Evolutionary conservation across 2,888 invertebrate species (phyloP).

Genomic region (Cactoblastis cactorum): DNA sequence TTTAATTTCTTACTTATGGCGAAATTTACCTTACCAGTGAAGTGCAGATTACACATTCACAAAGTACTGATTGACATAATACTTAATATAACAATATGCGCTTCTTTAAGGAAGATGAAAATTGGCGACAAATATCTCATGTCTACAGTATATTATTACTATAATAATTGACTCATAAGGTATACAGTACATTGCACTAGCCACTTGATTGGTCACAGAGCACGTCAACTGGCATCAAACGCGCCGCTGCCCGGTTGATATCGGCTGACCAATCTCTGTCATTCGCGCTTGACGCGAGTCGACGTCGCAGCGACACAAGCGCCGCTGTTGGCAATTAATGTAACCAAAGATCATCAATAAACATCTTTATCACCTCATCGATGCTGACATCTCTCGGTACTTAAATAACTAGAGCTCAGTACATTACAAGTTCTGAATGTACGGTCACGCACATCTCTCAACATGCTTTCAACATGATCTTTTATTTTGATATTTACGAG

Average conservation of each 20-base stretch:
- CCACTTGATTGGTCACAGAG: conserved; percentile 70
- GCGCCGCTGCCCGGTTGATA: conserved; percentile 51
- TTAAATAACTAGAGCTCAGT: conserved; percentile 59
- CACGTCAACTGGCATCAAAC: conserved; percentile 66
- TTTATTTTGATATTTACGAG: conserved; percentile 30
- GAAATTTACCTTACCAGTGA: too few relatives aligned
- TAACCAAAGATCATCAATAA: conserved; percentile 76
- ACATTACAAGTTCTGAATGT: conserved; percentile 63
- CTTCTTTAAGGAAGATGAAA: too few relatives aligned
- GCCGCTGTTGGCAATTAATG: conserved; percentile 75
- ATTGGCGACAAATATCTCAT: too few relatives aligned
- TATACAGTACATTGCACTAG: conserved; percentile 30
- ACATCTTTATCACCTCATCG: conserved; percentile 77
- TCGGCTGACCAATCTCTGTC: conserved; percentile 69
- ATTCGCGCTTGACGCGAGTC: conserved; percentile 59
- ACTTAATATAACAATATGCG: too few relatives aligned
- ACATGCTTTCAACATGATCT: conserved; percentile 35
- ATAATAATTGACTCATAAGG: background rate
- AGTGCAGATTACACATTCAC: too few relatives aligned
- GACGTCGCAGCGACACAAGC: conserved; percentile 60
- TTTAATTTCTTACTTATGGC: too few relatives aligned
- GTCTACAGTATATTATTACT: background rate
- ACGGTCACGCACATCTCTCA: conserved; percentile 66
- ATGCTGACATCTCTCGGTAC: conserved; percentile 60
- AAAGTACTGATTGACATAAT: too few relatives aligned